These are phyloP conservation scores for Anthophora plumipes DNA, from an alignment of 2,888 invertebrate genomes.

Conservation along the genomic window DNA sequence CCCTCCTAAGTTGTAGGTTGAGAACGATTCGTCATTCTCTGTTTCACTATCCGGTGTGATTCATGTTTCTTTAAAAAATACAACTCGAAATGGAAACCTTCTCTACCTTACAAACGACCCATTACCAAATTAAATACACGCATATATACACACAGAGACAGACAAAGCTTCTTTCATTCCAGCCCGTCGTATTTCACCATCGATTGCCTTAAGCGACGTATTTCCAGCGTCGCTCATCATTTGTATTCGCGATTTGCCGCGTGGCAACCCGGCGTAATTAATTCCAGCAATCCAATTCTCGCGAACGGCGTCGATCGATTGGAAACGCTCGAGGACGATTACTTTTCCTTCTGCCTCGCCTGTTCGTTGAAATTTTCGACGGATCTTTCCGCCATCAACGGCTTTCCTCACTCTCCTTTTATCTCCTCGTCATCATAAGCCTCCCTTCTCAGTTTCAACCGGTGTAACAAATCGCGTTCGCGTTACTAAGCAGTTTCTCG, in stretches of 20 bases:
- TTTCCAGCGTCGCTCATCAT: not conserved
- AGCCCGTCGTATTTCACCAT: not conserved
- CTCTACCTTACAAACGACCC: not conserved
- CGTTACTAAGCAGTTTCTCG: slow-evolving; percentile 62
- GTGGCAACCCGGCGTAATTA: slow-evolving; percentile 16
- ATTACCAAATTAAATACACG: slow-evolving; percentile 31
- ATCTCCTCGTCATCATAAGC: not conserved
- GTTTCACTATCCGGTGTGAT: not conserved
- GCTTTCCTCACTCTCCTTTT: not conserved
- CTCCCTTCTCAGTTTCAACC: not conserved
- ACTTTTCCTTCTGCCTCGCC: not conserved
- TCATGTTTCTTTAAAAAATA: slow-evolving; percentile 27
- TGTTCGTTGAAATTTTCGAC: slow-evolving; percentile 21
- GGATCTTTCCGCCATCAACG: not conserved
- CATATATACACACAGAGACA: not conserved
- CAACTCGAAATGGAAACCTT: slow-evolving; percentile 6
- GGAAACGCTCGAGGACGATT: slow-evolving; percentile 1
- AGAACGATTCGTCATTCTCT: slow-evolving; percentile 23
- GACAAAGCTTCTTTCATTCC: not conserved
- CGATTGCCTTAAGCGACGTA: not conserved
- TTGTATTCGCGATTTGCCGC: slow-evolving; percentile 15
- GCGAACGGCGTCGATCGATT: slow-evolving; percentile 11
- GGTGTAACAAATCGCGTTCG: slow-evolving; percentile 54
- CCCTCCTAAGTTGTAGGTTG: too few relatives aligned
- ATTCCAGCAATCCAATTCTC: slow-evolving; percentile 24